Evolutionary conservation across 2,113 vertebrate genomes (phyloP), one percentile per base, ranked within the genome.

Genomic region (Phrynosoma platyrhinos): DNA sequence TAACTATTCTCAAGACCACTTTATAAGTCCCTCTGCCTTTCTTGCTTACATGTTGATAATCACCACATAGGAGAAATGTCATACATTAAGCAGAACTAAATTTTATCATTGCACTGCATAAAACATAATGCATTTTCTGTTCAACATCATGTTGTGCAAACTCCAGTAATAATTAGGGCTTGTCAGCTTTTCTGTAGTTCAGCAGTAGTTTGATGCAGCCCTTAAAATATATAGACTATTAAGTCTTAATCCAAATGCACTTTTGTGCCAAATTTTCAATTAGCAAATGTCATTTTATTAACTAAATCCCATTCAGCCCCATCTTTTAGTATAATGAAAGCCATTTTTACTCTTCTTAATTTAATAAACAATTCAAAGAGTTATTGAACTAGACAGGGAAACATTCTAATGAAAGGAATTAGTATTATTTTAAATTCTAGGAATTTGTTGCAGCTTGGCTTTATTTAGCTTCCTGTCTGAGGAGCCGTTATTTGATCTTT

Each of bases 201-300:
- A 95, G 92, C 86, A 88, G 76, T 91, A 94, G 91, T 91, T 95
- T 94, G 85, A 85, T 88, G 58, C 91, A 88, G 90, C 87, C 87
- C 93, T 91, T 87, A 82, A 94, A 94, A 94, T 85, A 92, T 0
- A 0, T 89, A 89, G 83, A 87, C 88, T 90, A 91, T 93, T 91
- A 91, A 87, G 77, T 42, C 82, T 89, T 92, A 53, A 94, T 95
- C 88, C 80, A 90, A 94, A 94, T 87, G 86, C 23, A 32, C 68
- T 92, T 94, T 95, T 94, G 92, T 93, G 91, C 82, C 90, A 93
- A 89, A 90, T 96, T 90, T 95, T 64, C 72, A 93, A 5, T 92
- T 93, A 92, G 69, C 90, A 92, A 91, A 92, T 90, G 79, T 75
- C 78, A 66, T 78, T 93, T 87, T 94, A 91, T 92, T 90, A 93